Conservation (phyloP, 2,797 vertebrate genomes). For the Epinephelus awoara region DNA sequence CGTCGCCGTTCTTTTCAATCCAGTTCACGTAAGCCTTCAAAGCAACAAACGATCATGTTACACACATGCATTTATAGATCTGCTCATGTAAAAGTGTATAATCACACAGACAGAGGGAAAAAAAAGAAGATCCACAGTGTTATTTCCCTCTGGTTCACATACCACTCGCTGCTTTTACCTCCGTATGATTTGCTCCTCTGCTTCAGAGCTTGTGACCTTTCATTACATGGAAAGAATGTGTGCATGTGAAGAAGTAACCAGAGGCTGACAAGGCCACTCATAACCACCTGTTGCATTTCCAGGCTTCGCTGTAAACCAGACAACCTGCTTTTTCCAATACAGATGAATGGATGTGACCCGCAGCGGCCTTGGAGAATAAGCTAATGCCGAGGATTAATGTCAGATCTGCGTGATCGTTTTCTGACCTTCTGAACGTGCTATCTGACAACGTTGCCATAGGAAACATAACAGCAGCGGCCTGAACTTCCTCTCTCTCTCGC, state of each 20-base stretch:
- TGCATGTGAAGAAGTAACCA: slow-evolving; percentile 69
- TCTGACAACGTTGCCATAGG: neutral
- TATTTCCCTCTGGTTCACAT: neutral
- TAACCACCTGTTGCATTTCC: slow-evolving; percentile 80
- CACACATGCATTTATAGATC: slow-evolving; percentile 22
- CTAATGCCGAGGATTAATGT: slow-evolving; percentile 28
- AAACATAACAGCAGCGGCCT: neutral
- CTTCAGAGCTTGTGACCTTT: slow-evolving; percentile 80
- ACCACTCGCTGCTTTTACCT: slow-evolving; percentile 26
- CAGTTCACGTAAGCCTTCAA: slow-evolving; percentile 95
- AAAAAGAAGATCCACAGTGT: neutral
- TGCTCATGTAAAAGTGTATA: slow-evolving; percentile 1
- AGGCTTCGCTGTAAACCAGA: slow-evolving; percentile 69
- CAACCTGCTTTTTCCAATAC: slow-evolving; percentile 73
- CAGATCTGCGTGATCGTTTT: neutral
- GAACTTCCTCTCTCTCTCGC: slow-evolving; percentile 1
- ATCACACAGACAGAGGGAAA: slow-evolving; percentile 4
- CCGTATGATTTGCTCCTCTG: slow-evolving; percentile 62
- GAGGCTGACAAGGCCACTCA: slow-evolving; percentile 72
- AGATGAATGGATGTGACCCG: slow-evolving; percentile 53
- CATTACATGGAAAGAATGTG: slow-evolving; percentile 82
- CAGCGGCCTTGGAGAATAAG: slow-evolving; percentile 25
- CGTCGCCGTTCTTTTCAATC: slow-evolving; percentile 92
- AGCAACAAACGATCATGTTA: slow-evolving; percentile 67
- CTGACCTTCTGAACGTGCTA: slow-evolving; percentile 36